Base-by-base conservation (phyloP, 1,140 invertebrate species). In the Pomacea maculata region DNA sequence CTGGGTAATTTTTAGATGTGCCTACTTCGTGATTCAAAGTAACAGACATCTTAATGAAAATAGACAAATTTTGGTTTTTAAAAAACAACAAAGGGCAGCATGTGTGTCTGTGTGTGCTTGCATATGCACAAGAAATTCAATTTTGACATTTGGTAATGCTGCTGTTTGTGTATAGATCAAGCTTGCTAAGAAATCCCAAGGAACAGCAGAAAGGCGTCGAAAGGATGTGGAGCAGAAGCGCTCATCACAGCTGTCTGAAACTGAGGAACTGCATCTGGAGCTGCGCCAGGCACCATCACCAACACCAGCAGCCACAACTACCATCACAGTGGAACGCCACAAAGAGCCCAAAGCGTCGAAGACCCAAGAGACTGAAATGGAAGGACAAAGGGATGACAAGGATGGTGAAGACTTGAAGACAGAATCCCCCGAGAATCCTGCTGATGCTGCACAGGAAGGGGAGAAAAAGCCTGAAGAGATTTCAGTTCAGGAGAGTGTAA, bases 131-230 rank as follows among this genome's bases (percentile, higher is more conserved):
- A 45, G 34, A 45, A 45, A 45, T 45, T 6, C 34, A 45, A 6
- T 45, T 6, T 45, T 45, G 34, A 45, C 34, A 45, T 4, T 45
- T 45, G 34, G 6, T 6, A 45, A 45, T 6, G 34, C 34, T 45
- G 34, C 34, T 45, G 34, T 61, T 61, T 61, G 11, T 61, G 57
- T 61, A 17, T 9, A 90, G 88, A 89, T 89, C 55, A 90, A 90
- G 82, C 80, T 86, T 79, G 86, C 86, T 17, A 85, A 87, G 81
- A 89, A 90, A 64, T 81, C 84, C 78, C 84, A 83, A 63, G 86
- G 86, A 57, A 84, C 85, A 9, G 83, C 83, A 15, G 89, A 89
- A 71, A 83, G 86, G 63, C 82, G 86, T 52, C 86, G 85, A 74
- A 85, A 86, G 61, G 85, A 87, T 14, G 72, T 85, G 71, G 86